A percentile compares a stretch with the other conserved stretches of the same genome.
These are phyloP conservation scores for Ancistrus triradiatus DNA, from an alignment of 2,113 vertebrate genomes.

Conservation along the genomic window DNA sequence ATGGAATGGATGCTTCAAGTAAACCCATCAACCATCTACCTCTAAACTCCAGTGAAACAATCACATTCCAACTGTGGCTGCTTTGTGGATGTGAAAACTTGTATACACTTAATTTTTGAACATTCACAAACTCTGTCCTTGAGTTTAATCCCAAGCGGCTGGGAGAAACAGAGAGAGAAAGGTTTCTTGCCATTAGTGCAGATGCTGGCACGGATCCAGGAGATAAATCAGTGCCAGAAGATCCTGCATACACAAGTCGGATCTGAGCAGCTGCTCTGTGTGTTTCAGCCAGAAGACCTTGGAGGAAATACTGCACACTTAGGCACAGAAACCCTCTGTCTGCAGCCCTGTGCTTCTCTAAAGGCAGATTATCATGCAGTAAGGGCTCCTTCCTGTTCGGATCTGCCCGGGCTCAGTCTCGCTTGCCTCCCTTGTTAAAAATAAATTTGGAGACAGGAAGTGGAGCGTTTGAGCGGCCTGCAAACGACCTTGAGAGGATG, in stretches of 20 bases:
- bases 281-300: background rate
- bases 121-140: too few relatives aligned
- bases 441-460: constrained; percentile 31
- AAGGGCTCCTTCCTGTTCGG: constrained; percentile 29
- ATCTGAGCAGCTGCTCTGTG: constrained; percentile 5
- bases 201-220: background rate
- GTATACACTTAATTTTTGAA: too few relatives aligned
- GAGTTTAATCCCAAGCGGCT: too few relatives aligned
- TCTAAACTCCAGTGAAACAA: too few relatives aligned
- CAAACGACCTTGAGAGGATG: constrained; percentile 33
- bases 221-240: background rate
- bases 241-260: constrained; percentile 14
- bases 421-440: constrained; percentile 34
- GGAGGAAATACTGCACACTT: background rate
- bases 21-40: too few relatives aligned
- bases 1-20: too few relatives aligned
- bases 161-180: background rate
- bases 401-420: background rate
- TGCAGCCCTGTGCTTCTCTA: background rate
- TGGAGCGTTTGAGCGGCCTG: constrained; percentile 17
- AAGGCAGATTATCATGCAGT: constrained; percentile 5
- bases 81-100: too few relatives aligned
- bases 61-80: too few relatives aligned
- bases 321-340: background rate
- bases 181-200: background rate